A percentile compares a stretch with the other conserved stretches of the same genome.
phyloP scores from a whole-genome alignment of 37 sponge, comb jelly and placozoan species.

The Mnemiopsis leidyi region DNA sequence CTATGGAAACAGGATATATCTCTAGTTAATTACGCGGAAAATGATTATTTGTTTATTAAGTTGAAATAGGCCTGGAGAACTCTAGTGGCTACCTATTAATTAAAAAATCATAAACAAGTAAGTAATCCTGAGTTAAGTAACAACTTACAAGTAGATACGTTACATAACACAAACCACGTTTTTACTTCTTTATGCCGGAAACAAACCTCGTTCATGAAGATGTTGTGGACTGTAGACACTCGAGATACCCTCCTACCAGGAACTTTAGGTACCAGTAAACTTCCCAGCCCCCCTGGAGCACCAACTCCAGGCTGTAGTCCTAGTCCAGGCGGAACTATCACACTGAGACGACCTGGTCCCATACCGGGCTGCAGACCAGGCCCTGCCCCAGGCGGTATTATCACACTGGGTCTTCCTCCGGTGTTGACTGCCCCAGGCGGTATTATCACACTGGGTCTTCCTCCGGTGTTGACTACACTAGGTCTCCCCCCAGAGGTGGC shows the following conservation, averaged over 20 bases:
- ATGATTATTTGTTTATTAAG: too few species aligned
- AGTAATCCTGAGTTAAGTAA: too few species aligned
- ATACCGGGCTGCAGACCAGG: neutral
- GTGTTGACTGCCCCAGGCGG: neutral
- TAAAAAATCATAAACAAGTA: too few species aligned
- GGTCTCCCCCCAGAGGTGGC: neutral
- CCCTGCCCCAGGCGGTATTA: neutral
- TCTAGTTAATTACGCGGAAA: too few species aligned
- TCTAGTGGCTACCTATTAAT: too few species aligned
- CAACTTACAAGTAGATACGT: too few species aligned
- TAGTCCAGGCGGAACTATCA: too few species aligned
- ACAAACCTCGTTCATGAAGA: conserved; percentile 1
- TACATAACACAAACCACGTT: too few species aligned
- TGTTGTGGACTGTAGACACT: neutral
- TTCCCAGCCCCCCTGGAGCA: neutral
- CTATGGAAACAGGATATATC: neutral
- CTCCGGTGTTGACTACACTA: neutral
- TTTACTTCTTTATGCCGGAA: too few species aligned
- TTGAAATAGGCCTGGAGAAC: too few species aligned
- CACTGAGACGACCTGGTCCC: neutral
- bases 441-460: neutral
- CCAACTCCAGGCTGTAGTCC: neutral
- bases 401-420: neutral
- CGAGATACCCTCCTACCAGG: neutral
- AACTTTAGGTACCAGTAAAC: neutral